phyloP scores from a whole-genome alignment of 2,888 invertebrate genomes.

The Trichogramma evanescens region DNA sequence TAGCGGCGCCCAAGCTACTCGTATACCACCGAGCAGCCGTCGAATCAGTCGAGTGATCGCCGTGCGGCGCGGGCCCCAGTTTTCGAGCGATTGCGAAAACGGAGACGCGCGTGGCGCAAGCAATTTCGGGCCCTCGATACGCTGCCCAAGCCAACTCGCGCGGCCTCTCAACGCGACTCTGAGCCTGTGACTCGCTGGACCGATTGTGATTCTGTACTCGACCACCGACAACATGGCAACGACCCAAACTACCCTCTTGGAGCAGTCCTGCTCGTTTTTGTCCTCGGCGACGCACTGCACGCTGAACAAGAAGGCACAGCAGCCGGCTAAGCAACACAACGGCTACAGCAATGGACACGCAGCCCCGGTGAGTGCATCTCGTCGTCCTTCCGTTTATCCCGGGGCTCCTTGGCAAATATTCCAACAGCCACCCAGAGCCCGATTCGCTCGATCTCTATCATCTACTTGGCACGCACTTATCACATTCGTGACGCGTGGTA shows the following conservation, averaged over 20 bases:
- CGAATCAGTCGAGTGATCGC: background rate
- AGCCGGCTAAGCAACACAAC: background rate
- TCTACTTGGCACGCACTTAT: no score
- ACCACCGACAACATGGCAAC: background rate
- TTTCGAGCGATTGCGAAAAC: no score
- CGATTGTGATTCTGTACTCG: no score
- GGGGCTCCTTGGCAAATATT: no score
- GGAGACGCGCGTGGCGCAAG: background rate
- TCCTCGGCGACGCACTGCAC: background rate
- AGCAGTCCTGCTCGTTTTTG: background rate
- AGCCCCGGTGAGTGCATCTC: background rate
- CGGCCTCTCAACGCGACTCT: no score
- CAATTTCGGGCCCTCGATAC: background rate
- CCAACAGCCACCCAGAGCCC: no score
- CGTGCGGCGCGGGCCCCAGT: background rate
- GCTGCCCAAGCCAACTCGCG: background rate
- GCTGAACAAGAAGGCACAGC: background rate
- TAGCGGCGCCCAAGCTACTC: background rate
- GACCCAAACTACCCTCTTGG: background rate
- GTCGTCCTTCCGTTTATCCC: no score
- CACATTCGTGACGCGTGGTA: no score
- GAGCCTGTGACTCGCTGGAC: no score
- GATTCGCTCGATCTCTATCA: no score
- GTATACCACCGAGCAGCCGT: background rate
- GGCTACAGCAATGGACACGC: constrained; percentile 4